Base-by-base conservation (phyloP, 2,797 vertebrate species). In the Cichlasoma orientale region DNA sequence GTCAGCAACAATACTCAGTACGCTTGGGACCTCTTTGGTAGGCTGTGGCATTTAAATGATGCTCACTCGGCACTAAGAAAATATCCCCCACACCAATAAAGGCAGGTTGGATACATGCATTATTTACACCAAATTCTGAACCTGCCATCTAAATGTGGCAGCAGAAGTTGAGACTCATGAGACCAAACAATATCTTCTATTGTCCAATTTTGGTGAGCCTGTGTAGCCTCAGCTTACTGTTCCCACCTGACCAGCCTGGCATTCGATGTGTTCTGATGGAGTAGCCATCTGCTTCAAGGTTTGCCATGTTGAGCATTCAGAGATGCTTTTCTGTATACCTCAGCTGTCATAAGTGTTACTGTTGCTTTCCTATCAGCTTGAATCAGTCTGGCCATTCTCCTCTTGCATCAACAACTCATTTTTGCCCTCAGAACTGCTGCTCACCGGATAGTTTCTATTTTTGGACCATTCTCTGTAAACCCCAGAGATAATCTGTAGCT, bases 381-480 rank as follows among this genome's bases (percentile, higher is more conserved):
- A 66, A 10, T 27, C 12, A 7, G 41, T 29, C 10, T 66, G 10
- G 23, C 27, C 47, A 11, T 47, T 27, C 47, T 66, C 41, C 23
- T 47, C 16, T 29, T 16, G 38, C 1, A 11, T 27, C 1, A 4
- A 66, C 9, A 6, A 0, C 3, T 4, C 41, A 19, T 66, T 47
- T 0, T 66, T 0, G 19, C 5, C 19, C 61, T 27, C 14, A 66
- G 11, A 44, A 66, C 8, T 63, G 38, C 21, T 44, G 21, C 38
- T 63, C 59, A 19, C 21, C 27, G 38, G 16, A 66, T 47, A 66
- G 18, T 3, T 66, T 47, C 3, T 29, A 0, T 0, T 66, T 47
- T 29, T 27, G 23, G 23, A 0, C 16, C 0, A 0, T 47, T 66
- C 5, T 27, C 16, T 47, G 23, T 44, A 44, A 63, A 44, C 36